These are phyloP conservation scores for Temnothorax curvispinosus DNA, from an alignment of 1,140 invertebrate genomes.

Conservation along the genomic window DNA sequence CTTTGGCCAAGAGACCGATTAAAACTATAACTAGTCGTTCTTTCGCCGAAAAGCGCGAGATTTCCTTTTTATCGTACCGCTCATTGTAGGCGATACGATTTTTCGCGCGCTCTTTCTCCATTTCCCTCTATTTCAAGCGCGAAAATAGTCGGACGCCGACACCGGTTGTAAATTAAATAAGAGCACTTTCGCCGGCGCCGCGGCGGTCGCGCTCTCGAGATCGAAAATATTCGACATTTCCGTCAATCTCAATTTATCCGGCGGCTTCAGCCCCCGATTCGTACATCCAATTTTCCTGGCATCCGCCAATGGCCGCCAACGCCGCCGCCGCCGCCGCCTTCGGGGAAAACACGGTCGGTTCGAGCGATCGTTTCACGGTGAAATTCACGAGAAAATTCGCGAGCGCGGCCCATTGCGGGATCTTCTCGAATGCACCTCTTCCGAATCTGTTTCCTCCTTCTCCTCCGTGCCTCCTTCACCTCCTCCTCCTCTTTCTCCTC, in stretches of 20 bases:
- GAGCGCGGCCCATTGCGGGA: constrained; percentile 4
- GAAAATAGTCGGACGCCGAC: constrained; percentile 27
- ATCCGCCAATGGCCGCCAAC: constrained; percentile 35
- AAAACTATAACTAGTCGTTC: background rate
- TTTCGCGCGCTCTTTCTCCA: background rate
- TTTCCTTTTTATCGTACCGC: background rate
- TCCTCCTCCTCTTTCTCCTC: background rate
- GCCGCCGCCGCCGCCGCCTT: constrained; percentile 41
- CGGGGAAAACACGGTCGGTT: constrained; percentile 48
- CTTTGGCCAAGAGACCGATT: background rate
- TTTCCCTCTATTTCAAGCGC: background rate
- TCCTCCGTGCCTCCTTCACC: too few relatives aligned
- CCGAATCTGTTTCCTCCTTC: background rate
- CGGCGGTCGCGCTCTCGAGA: constrained; percentile 22
- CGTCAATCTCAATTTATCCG: constrained; percentile 63
- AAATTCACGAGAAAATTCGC: constrained; percentile 49
- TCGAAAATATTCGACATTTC: constrained; percentile 64
- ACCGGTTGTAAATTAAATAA: constrained; percentile 60
- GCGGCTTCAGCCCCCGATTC: constrained; percentile 37
- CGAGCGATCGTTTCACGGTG: constrained; percentile 47
- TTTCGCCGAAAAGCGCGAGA: background rate
- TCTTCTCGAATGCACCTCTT: background rate
- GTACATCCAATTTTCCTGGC: constrained; percentile 58
- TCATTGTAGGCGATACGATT: background rate
- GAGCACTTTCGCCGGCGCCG: constrained; percentile 56